A percentile compares a stretch with the other conserved stretches of the same genome.
phyloP scores from a whole-genome alignment of 2,113 vertebrate genomes.

The Pantherophis guttatus region DNA sequence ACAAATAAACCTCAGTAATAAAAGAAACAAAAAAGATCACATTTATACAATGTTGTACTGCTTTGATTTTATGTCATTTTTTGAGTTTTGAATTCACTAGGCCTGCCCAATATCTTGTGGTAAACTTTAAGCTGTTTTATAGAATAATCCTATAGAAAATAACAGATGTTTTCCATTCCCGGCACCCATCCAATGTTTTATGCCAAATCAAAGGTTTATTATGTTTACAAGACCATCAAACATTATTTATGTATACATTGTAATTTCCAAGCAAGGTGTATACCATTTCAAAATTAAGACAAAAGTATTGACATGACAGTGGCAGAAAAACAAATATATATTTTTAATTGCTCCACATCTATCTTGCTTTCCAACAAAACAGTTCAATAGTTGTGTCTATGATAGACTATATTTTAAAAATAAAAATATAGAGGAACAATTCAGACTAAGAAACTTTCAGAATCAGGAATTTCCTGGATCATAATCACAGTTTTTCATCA shows the following conservation, averaged over 20 bases:
- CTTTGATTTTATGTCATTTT: constrained; percentile 11
- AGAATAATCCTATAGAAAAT: constrained; percentile 23
- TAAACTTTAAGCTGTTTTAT: constrained; percentile 12
- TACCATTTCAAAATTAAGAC: constrained; percentile 21
- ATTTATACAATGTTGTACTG: not conserved
- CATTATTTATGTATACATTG: constrained; percentile 25
- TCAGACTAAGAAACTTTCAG: constrained; percentile 18
- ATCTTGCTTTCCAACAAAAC: constrained; percentile 24
- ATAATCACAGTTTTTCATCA: constrained; percentile 12
- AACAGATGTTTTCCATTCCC: constrained; percentile 28
- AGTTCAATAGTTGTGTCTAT: constrained; percentile 24
- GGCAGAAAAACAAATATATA: constrained; percentile 40
- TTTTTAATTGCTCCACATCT: constrained; percentile 6
- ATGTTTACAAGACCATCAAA: not conserved
- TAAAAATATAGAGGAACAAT: constrained; percentile 38
- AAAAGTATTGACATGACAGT: constrained; percentile 42
- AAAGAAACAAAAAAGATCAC: not conserved
- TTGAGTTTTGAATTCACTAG: constrained; percentile 32
- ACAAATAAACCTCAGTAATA: constrained; percentile 24
- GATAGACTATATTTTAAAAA: constrained; percentile 31
- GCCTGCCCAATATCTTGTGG: constrained; percentile 11
- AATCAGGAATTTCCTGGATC: constrained; percentile 31
- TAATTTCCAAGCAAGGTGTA: constrained; percentile 33
- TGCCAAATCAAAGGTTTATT: constrained; percentile 13
- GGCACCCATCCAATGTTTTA: constrained; percentile 26